A percentile compares a stretch with the other conserved stretches of the same genome.
These are phyloP conservation scores for Chrysolina haemoptera DNA, from an alignment of 2,888 invertebrate genomes.

Conservation along the genomic window DNA sequence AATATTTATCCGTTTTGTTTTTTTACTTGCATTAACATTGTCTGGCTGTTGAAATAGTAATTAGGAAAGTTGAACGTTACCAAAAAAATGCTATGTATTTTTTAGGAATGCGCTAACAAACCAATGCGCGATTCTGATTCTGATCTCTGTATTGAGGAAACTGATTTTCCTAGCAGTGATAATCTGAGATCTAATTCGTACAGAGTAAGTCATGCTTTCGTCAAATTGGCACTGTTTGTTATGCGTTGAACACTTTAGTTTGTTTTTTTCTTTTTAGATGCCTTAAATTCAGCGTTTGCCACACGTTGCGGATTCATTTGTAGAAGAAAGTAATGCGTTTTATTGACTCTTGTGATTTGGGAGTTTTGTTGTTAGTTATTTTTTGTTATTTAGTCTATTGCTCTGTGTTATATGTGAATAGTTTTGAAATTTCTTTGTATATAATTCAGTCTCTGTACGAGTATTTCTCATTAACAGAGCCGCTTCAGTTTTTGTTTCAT, in stretches of 20 bases:
- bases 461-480: not conserved
- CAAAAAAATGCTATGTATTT: conserved; percentile 36
- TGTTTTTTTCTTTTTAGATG: conserved; percentile 28
- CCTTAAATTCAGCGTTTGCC: conserved; percentile 24
- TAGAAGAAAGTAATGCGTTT: conserved; percentile 27
- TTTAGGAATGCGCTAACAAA: conserved; percentile 78
- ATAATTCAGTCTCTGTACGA: not conserved
- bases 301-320: conserved; percentile 21
- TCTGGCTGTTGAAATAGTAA: not conserved
- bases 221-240: conserved; percentile 15
- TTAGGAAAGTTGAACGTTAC: not conserved
- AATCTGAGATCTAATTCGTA: conserved; percentile 61
- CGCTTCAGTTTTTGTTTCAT: not conserved
- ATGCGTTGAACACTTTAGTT: conserved; percentile 21
- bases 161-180: conserved; percentile 65
- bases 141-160: conserved; percentile 90
- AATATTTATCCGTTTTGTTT: too few species aligned
- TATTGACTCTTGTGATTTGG: conserved; percentile 10
- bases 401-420: not conserved
- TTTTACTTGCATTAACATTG: not conserved
- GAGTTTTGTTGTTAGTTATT: not conserved
- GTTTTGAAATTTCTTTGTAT: not conserved
- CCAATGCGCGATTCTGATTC: conserved; percentile 83
- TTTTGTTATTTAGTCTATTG: conserved; percentile 10
- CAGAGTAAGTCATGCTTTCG: conserved; percentile 61